Conservation (phyloP, 1,140 invertebrate species). For the Lepidurus arcticus region DNA sequence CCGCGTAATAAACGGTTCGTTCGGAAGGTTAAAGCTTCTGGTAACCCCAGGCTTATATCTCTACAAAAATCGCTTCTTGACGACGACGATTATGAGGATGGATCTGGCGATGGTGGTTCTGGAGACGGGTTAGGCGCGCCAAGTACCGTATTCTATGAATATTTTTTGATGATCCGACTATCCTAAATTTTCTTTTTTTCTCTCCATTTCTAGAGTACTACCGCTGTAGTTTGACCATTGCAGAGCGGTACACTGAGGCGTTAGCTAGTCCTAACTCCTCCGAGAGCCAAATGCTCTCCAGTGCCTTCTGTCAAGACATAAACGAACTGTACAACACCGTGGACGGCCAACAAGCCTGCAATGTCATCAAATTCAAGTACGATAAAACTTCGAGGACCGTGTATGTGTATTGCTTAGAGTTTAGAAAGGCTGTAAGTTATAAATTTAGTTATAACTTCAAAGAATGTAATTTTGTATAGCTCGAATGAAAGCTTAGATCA, state of each 20-base stretch:
- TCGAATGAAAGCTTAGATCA: too few relatives aligned
- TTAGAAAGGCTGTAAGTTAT: too few relatives aligned
- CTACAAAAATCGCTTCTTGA: neutral
- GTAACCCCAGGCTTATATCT: neutral
- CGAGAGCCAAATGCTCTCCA: conserved; percentile 44
- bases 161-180: neutral
- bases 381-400: neutral
- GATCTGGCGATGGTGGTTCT: neutral
- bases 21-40: neutral
- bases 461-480: too few relatives aligned
- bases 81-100: neutral
- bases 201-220: conserved; percentile 45
- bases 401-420: too few relatives aligned
- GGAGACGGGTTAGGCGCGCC: neutral
- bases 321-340: conserved; percentile 44
- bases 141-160: neutral
- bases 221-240: conserved; percentile 46
- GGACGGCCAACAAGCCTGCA: conserved; percentile 45
- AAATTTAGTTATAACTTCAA: too few relatives aligned
- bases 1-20: neutral
- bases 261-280: conserved; percentile 43
- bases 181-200: neutral
- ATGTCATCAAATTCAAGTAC: conserved; percentile 43
- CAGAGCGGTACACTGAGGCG: conserved; percentile 43
- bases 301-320: conserved; percentile 43